Evolutionary conservation across 2,888 invertebrate genomes (phyloP).

Genomic region (Parascotia fuliginaria): DNA sequence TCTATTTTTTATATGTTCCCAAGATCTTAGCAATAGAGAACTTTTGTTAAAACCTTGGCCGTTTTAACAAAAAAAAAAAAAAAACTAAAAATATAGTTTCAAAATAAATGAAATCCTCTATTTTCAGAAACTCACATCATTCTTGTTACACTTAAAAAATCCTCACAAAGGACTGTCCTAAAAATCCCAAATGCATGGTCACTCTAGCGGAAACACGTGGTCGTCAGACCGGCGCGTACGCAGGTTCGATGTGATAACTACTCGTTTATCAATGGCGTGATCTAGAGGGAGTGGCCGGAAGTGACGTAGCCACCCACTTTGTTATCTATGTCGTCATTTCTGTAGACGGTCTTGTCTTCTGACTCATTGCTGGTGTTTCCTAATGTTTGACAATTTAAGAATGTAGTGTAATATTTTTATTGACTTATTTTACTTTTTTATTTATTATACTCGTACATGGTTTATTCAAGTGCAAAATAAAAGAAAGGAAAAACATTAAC

Average conservation of each 20-base stretch:
- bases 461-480: too few relatives aligned
- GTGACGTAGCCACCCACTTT: slow-evolving; percentile 10
- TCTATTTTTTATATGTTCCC: too few relatives aligned
- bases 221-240: slow-evolving; percentile 11
- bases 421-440: neutral
- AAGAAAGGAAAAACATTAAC: too few relatives aligned
- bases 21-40: too few relatives aligned
- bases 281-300: slow-evolving; percentile 30
- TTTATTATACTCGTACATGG: too few relatives aligned
- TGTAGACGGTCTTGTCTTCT: neutral
- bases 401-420: too few relatives aligned
- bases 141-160: too few relatives aligned
- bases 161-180: neutral
- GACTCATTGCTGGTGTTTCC: neutral
- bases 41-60: too few relatives aligned
- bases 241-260: slow-evolving; percentile 18
- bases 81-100: too few relatives aligned
- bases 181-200: neutral
- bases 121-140: too few relatives aligned
- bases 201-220: slow-evolving; percentile 13
- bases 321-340: slow-evolving; percentile 25
- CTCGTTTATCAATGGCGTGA: slow-evolving; percentile 38
- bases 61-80: too few relatives aligned
- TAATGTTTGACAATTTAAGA: neutral
- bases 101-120: too few relatives aligned